A percentile compares a stretch with the other conserved stretches of the same genome.
These are phyloP conservation scores for Pyralis farinalis DNA, from an alignment of 2,888 invertebrate species.

Conservation along the genomic window DNA sequence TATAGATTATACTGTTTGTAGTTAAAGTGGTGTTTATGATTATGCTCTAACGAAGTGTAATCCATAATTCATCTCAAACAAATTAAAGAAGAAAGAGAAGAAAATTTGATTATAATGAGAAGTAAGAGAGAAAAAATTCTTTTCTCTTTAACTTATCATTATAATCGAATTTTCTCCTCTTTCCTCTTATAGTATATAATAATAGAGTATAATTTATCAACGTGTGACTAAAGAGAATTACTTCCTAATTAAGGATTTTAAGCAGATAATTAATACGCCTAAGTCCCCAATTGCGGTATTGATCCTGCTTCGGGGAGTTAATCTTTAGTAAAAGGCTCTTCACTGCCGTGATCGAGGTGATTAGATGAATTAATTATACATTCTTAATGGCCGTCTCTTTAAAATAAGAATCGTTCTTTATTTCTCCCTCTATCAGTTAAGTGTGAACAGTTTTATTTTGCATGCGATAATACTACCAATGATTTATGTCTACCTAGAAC, in stretches of 20 bases:
- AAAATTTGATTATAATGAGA: too few relatives aligned
- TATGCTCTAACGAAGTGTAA: too few relatives aligned
- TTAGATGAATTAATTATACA: constrained; percentile 50
- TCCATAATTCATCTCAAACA: too few relatives aligned
- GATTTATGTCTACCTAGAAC: constrained; percentile 13
- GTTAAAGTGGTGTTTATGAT: too few relatives aligned
- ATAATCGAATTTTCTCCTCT: too few relatives aligned
- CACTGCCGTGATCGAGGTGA: constrained; percentile 39
- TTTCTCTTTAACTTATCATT: too few relatives aligned
- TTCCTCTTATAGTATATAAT: neutral
- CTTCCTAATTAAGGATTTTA: constrained; percentile 16
- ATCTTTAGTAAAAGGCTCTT: constrained; percentile 36
- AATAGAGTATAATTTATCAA: neutral
- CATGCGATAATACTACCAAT: constrained; percentile 3
- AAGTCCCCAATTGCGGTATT: constrained; percentile 36
- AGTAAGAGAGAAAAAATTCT: too few relatives aligned
- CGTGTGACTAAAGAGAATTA: constrained; percentile 20
- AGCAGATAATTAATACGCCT: constrained; percentile 34
- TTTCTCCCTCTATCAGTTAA: constrained; percentile 9
- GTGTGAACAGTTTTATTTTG: constrained; percentile 8
- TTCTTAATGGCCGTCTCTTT: constrained; percentile 16
- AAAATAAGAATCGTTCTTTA: constrained; percentile 12
- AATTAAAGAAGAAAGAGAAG: too few relatives aligned
- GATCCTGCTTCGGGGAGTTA: constrained; percentile 32
- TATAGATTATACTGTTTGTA: too few relatives aligned